Percentiles rank a stretch among this genome's conserved stretches.
phyloP scores from a whole-genome alignment of 2,113 vertebrate genomes.

The Sapajus apella region DNA sequence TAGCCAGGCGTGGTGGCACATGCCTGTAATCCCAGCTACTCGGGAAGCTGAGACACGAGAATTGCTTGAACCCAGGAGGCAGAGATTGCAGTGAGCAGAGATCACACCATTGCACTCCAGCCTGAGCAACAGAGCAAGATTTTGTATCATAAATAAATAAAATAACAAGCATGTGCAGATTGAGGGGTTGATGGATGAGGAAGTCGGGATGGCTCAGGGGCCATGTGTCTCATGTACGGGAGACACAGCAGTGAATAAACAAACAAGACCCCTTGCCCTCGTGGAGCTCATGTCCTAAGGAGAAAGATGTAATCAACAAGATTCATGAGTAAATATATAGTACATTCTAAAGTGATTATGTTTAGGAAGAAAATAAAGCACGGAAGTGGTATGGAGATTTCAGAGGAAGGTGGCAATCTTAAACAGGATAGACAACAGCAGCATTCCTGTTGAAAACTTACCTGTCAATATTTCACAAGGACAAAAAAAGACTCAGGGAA shows the following conservation, averaged over 20 bases:
- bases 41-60: too few relatives aligned
- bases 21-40: too few relatives aligned
- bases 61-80: too few relatives aligned
- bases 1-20: too few relatives aligned
- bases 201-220: too few relatives aligned
- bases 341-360: neutral
- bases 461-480: neutral
- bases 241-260: neutral
- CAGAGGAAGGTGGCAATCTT: neutral
- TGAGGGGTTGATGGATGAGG: too few relatives aligned
- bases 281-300: fast-evolving
- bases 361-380: neutral
- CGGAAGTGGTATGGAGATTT: neutral
- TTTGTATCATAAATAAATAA: too few relatives aligned
- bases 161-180: neutral
- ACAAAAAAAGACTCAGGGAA: neutral
- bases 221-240: fast-evolving
- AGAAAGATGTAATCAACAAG: neutral
- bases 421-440: neutral
- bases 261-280: neutral
- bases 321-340: neutral
- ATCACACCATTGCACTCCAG: too few relatives aligned
- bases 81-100: too few relatives aligned
- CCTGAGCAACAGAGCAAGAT: too few relatives aligned
- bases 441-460: neutral